Evolutionary conservation across 2,797 vertebrate species (phyloP), one percentile per base, ranked within the genome.

Genomic region (Mormyrops attenuatus): DNA sequence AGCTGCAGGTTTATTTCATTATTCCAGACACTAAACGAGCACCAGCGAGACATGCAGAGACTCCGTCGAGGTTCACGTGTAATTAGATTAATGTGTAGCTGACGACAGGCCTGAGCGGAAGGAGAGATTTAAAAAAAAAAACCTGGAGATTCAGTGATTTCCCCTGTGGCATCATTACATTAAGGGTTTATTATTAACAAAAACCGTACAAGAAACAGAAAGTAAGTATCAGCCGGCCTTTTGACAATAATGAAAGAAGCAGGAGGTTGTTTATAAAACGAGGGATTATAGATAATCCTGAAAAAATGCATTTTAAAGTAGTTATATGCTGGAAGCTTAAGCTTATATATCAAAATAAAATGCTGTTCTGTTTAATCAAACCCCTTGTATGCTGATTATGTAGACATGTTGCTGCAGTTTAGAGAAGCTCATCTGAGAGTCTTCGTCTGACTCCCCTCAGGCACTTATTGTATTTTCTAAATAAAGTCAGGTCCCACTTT

Each of bases 81-180:
- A 80, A 80, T 80, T 80, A 80, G 66, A 69, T 69, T 69, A 69
- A 69, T 69, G 66, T 52, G 47, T 86, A 50, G 50, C 85, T 34
- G 85, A 86, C 22, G 50, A 86, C 50, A 22, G 85, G 85, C 82
- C 49, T 3, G 82, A 11, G 41, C 47, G 20, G 11, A 84, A 69
- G 66, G 66, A 80, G 73, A 44, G 38, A 20, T 66, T 26, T 63
- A 5, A 38, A 52, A 86, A 17, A 34, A 20, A 30, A 53, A 55
- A 87, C 30, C 22, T 55, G 85, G 17, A 87, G 53, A 60, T 87
- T 57, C 30, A 55, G 26, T 55, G 50, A 38, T 87, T 55, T 87
- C 85, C 85, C 85, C 52, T 60, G 85, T 55, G 85, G 52, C 85
- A 87, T 87, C 52, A 57, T 87, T 87, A 87, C 52, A 38, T 53